A percentile compares a stretch with the other conserved stretches of the same genome.
Evolutionary conservation across 2,113 vertebrate genomes (phyloP).

Genomic region (Salvelinus sp.): DNA sequence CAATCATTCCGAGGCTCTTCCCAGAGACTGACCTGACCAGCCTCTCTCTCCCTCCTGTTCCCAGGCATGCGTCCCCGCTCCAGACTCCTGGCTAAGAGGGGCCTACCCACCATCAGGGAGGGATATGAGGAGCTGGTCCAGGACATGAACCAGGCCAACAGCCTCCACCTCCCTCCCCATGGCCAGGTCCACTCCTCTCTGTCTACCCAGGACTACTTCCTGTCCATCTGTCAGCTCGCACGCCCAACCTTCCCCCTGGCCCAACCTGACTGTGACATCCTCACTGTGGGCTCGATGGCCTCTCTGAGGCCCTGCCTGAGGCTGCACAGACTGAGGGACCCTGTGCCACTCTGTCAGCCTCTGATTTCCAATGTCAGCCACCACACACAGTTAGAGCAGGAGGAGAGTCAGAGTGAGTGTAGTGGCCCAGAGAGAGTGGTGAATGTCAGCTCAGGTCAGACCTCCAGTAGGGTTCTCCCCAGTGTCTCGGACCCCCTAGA

Average conservation of each 20-base stretch:
- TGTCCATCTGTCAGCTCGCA: constrained; percentile 65
- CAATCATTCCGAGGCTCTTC: too few species aligned
- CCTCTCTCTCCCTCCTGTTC: constrained; percentile 14
- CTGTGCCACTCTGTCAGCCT: constrained; percentile 3
- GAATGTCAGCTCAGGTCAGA: neutral
- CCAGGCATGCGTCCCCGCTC: constrained; percentile 74
- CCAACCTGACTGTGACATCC: constrained; percentile 53
- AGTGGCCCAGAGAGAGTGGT: neutral
- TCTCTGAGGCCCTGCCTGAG: constrained; percentile 15
- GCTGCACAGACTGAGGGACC: constrained; percentile 25
- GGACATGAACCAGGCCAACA: constrained; percentile 56
- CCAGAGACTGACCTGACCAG: too few species aligned
- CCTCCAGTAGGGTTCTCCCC: neutral
- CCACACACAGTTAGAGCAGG: constrained; percentile 8
- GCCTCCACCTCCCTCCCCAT: constrained; percentile 20
- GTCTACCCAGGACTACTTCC: constrained; percentile 61
- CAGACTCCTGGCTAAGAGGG: constrained; percentile 59
- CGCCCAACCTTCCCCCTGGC: constrained; percentile 59
- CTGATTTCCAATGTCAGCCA: neutral
- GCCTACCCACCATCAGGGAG: constrained; percentile 74
- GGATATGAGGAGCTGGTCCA: constrained; percentile 67
- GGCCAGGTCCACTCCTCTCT: neutral
- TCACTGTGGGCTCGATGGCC: constrained; percentile 40
- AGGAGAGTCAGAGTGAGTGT: constrained; percentile 12
- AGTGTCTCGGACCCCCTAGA: constrained; percentile 60